A percentile compares a stretch with the other conserved stretches of the same genome.
phyloP scores from a whole-genome alignment of 2,797 vertebrate species.

The Yasuhikotakia modesta region DNA sequence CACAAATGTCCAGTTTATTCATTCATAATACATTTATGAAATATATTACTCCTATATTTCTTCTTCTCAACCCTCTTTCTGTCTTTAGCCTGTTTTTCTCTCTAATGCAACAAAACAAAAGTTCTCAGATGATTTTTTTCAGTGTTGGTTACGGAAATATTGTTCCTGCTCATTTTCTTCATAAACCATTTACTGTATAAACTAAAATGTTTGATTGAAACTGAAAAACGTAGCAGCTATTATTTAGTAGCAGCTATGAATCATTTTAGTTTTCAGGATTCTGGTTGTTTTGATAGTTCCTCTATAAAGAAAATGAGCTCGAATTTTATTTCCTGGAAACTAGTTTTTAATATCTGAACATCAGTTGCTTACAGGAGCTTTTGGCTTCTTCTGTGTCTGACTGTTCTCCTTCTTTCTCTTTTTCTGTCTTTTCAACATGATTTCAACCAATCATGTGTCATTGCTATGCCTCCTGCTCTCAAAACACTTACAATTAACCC shows the following conservation, averaged over 20 bases:
- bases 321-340: not conserved
- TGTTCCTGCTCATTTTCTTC: not conserved
- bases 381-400: constrained; percentile 65
- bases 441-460: constrained; percentile 56
- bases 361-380: constrained; percentile 60
- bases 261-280: no score
- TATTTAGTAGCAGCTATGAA: no score
- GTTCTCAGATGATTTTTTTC: not conserved
- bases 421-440: constrained; percentile 51
- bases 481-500: constrained; percentile 30
- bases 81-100: constrained; percentile 12
- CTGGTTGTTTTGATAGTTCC: not conserved
- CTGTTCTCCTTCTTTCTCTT: constrained; percentile 66
- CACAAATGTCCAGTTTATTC: not conserved
- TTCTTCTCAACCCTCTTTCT: constrained; percentile 6
- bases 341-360: constrained; percentile 2
- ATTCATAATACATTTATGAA: no score
- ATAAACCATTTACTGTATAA: no score
- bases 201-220: no score
- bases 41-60: not conserved
- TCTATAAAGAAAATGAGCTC: constrained; percentile 21
- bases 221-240: no score
- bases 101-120: not conserved
- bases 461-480: constrained; percentile 53
- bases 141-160: not conserved